phyloP scores from a whole-genome alignment of 2,888 invertebrate species.

The Prosopocoilus inquinatus region DNA sequence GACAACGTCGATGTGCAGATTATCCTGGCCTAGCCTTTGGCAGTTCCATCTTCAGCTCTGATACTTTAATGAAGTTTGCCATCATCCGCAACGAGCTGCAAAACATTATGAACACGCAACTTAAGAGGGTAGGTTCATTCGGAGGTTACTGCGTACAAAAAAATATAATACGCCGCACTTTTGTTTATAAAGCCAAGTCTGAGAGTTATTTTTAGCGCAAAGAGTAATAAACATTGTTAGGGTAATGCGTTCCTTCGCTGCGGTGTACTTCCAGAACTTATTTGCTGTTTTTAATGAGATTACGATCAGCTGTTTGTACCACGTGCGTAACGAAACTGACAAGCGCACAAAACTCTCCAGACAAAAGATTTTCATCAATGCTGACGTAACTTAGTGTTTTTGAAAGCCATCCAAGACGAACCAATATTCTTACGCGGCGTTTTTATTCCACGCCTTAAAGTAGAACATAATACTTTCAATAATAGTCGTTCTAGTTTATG shows the following conservation, averaged over 20 bases:
- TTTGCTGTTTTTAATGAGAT: not conserved
- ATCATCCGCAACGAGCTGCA: slow-evolving; percentile 96
- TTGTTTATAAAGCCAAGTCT: slow-evolving; percentile 11
- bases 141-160: not conserved
- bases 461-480: no score
- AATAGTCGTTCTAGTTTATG: no score
- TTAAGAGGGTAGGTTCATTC: slow-evolving; percentile 83
- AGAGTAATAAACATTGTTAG: slow-evolving; percentile 1
- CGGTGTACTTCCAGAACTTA: not conserved
- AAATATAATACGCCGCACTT: slow-evolving; percentile 1
- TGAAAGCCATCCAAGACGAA: no score
- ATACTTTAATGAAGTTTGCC: slow-evolving; percentile 97
- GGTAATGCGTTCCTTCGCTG: not conserved
- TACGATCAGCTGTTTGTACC: not conserved
- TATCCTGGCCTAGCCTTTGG: slow-evolving; percentile 92
- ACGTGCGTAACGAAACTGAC: not conserved
- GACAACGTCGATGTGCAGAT: slow-evolving; percentile 80
- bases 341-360: no score
- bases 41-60: slow-evolving; percentile 90
- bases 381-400: no score
- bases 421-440: no score
- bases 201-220: slow-evolving; percentile 11
- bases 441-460: no score
- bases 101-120: slow-evolving; percentile 94
- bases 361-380: no score